phyloP scores from a whole-genome alignment of 2,797 vertebrate genomes.

The Anguilla marmorata region DNA sequence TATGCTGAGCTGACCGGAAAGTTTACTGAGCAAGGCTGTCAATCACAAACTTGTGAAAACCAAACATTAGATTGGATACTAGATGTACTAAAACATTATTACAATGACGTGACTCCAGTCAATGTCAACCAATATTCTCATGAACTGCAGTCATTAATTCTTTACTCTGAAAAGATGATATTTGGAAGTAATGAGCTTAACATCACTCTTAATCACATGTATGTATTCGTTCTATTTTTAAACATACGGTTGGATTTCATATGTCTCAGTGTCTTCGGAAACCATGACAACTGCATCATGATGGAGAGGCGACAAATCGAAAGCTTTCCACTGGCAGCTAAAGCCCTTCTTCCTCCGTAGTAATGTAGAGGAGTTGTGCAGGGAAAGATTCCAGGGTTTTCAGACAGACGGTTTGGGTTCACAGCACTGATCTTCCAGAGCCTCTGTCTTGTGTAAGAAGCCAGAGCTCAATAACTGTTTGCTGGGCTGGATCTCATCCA shows the following conservation, averaged over 20 bases:
- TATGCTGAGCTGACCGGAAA: not conserved
- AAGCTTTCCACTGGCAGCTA: not conserved
- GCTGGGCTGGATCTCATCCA: slow-evolving; percentile 26
- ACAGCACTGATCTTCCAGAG: not conserved
- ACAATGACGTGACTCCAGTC: too few relatives aligned
- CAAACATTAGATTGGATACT: not conserved
- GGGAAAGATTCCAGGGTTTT: not conserved
- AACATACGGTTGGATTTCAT: not conserved
- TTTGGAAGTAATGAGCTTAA: not conserved
- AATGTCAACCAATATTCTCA: too few relatives aligned
- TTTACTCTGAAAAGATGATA: not conserved
- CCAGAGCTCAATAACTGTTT: slow-evolving; percentile 36
- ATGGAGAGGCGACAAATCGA: not conserved
- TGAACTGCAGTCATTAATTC: not conserved
- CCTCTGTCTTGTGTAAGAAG: not conserved
- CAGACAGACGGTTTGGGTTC: not conserved
- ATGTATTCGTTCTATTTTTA: not conserved
- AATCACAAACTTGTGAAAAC: not conserved
- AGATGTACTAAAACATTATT: too few relatives aligned
- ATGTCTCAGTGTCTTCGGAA: not conserved
- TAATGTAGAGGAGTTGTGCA: not conserved
- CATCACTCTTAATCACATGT: not conserved
- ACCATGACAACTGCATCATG: not conserved
- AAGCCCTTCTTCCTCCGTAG: not conserved
- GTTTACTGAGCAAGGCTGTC: not conserved